Evolutionary conservation across 2,113 vertebrate species (phyloP).

Genomic region (Oreochromis tanganicae): DNA sequence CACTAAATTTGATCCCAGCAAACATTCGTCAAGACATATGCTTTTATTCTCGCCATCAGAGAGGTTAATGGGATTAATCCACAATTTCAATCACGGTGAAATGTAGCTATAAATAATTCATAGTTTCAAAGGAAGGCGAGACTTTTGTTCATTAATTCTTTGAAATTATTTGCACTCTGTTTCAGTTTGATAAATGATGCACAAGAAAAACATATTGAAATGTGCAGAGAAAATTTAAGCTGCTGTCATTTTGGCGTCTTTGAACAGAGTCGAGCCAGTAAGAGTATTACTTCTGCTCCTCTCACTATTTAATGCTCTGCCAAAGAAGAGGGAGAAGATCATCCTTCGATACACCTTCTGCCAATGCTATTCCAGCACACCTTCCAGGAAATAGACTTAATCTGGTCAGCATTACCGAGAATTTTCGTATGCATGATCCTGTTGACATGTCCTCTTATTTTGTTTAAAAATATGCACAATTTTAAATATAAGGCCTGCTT

Average conservation of each 20-base stretch:
- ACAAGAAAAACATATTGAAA: slow-evolving; percentile 12
- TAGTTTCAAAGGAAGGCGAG: slow-evolving; percentile 14
- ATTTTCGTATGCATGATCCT: background rate
- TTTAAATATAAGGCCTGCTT: background rate
- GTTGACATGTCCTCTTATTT: background rate
- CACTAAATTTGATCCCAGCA: slow-evolving; percentile 54
- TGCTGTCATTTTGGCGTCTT: background rate
- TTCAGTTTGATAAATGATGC: slow-evolving; percentile 20
- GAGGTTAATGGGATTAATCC: slow-evolving; percentile 69
- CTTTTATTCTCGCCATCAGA: slow-evolving; percentile 58
- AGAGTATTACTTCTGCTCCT: slow-evolving; percentile 13
- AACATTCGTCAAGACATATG: slow-evolving; percentile 67
- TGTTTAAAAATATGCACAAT: background rate
- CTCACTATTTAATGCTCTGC: slow-evolving; percentile 36
- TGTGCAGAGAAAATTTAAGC: background rate
- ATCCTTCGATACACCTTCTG: slow-evolving; percentile 28
- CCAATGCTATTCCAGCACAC: slow-evolving; percentile 32
- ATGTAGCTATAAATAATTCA: slow-evolving; percentile 65
- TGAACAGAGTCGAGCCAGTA: background rate
- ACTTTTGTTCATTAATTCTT: slow-evolving; percentile 45
- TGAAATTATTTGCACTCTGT: slow-evolving; percentile 27
- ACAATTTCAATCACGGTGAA: slow-evolving; percentile 55
- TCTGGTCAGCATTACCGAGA: slow-evolving; percentile 35
- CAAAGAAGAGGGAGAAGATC: slow-evolving; percentile 27
- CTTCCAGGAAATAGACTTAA: slow-evolving; percentile 58